Percentiles rank a stretch among this genome's conserved stretches.
Evolutionary conservation across 2,113 vertebrate species (phyloP).

Genomic region (Orcinus orca): DNA sequence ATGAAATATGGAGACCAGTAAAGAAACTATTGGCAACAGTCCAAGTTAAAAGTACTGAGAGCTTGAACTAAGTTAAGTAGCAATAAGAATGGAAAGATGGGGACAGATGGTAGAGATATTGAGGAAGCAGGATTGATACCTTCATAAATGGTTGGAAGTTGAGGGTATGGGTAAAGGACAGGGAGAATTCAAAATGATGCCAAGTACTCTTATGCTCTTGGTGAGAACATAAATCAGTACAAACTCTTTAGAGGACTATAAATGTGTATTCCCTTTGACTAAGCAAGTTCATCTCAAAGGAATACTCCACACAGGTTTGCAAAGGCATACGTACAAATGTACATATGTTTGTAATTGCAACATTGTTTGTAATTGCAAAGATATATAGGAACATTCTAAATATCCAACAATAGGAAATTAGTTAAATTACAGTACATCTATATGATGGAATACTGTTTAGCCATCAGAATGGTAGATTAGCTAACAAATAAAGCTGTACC

Average conservation of each 20-base stretch:
- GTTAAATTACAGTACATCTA: not conserved
- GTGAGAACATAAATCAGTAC: not conserved
- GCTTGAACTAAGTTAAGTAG: not conserved
- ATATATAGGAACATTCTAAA: not conserved
- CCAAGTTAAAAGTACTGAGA: constrained; percentile 18
- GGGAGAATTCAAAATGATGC: not conserved
- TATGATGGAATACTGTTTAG: not conserved
- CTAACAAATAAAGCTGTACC: not conserved
- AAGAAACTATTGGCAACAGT: not conserved
- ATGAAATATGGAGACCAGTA: not conserved
- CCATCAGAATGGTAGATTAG: not conserved
- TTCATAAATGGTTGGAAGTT: constrained; percentile 5
- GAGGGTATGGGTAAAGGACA: not conserved
- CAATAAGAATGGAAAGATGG: not conserved
- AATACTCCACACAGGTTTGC: not conserved
- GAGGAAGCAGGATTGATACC: not conserved
- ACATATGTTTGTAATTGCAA: not conserved
- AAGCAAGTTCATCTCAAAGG: not conserved
- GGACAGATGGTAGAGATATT: not conserved
- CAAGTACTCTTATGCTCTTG: not conserved
- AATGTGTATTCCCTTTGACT: not conserved
- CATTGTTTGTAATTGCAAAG: not conserved
- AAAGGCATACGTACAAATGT: not conserved
- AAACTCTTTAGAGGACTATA: not conserved
- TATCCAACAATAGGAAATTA: not conserved